Base-by-base conservation (phyloP, 2,797 vertebrate genomes). In the Poecilia picta region DNA sequence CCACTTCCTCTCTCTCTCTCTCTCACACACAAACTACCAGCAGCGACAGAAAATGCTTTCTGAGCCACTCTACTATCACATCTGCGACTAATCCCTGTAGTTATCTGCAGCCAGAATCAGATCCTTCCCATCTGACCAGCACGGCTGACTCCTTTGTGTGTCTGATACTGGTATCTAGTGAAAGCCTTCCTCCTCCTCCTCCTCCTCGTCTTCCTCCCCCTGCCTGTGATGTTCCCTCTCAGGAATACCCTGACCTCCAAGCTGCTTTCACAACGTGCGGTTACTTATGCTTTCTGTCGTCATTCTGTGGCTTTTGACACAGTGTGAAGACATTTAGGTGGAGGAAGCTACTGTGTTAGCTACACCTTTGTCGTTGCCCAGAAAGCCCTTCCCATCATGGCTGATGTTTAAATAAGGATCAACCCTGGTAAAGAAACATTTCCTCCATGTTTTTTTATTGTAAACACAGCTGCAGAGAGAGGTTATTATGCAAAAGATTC, bases 281-380 rank as follows among this genome's bases (percentile, higher is more conserved):
- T 59, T 62, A 2, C 23, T 73, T 73, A 0, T 39, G 68, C 8
- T 1, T 12, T 2, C 25, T 68, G 28, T 79, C 70, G 57, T 57
- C 75, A 46, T 72, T 71, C 57, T 57, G 16, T 72, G 16, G 45
- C 36, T 77, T 33, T 76, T 59, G n/a, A 8, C 53, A 5, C 12
- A n/a, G 51, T 43, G 55, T 57, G 49, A 78, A 31, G 28, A 46
- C 51, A 1, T 72, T 75, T 70, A 45, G 74, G 77, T 45, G 76
- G 71, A 68, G 41, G 74, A 66, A 73, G 75, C 75, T 36, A 74
- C 64, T 23, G 88, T 94, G 92, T 87, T 84, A 84, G 70, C 83
- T 82, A 79, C 80, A 78, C 86, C 76, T 83, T 86, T 76, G 78
- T 71, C 23, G 89, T 93, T 91, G 70, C 93, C 84, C 78, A 57